These are phyloP conservation scores for Polydrusus tereticollis DNA, from an alignment of 2,888 invertebrate genomes.

Conservation along the genomic window DNA sequence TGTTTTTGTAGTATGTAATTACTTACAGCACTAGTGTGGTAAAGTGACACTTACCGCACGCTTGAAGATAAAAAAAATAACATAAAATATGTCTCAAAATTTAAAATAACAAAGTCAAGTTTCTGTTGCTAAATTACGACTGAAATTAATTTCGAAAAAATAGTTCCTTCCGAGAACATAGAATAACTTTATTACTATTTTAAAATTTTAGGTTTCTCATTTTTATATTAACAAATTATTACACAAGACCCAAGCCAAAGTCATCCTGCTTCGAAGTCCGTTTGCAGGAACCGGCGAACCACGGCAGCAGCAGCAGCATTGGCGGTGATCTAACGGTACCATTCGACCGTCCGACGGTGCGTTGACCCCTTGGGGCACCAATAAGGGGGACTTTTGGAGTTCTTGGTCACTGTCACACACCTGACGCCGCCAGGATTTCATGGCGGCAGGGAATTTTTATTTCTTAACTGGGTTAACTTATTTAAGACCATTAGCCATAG, in stretches of 20 bases:
- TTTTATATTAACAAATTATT: background rate
- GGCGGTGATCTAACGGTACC: slow-evolving; percentile 49
- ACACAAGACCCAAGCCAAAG: background rate
- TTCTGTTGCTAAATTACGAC: too few species aligned
- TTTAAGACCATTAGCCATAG: slow-evolving; percentile 30
- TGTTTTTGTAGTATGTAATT: too few species aligned
- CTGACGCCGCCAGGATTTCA: slow-evolving; percentile 53
- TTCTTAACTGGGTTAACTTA: slow-evolving; percentile 44
- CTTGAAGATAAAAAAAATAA: too few species aligned
- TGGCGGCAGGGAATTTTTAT: slow-evolving; percentile 47
- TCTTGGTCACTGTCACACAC: slow-evolving; percentile 56
- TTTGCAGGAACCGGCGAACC: slow-evolving; percentile 35
- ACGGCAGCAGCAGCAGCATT: slow-evolving; percentile 29
- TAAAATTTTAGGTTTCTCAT: too few species aligned
- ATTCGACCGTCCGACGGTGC: slow-evolving; percentile 57
- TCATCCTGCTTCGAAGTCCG: slow-evolving; percentile 12
- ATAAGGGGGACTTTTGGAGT: slow-evolving; percentile 61
- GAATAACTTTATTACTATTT: too few species aligned
- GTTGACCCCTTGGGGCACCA: slow-evolving; percentile 53
- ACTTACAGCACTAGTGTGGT: too few species aligned
- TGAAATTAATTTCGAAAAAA: too few species aligned
- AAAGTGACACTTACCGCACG: too few species aligned
- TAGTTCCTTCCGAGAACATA: too few species aligned
- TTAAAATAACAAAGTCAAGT: too few species aligned
- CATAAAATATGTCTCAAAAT: too few species aligned